Percentiles rank a stretch among this genome's conserved stretches.
Conservation (phyloP, 2,888 invertebrate species). For the Melipona beecheii region DNA sequence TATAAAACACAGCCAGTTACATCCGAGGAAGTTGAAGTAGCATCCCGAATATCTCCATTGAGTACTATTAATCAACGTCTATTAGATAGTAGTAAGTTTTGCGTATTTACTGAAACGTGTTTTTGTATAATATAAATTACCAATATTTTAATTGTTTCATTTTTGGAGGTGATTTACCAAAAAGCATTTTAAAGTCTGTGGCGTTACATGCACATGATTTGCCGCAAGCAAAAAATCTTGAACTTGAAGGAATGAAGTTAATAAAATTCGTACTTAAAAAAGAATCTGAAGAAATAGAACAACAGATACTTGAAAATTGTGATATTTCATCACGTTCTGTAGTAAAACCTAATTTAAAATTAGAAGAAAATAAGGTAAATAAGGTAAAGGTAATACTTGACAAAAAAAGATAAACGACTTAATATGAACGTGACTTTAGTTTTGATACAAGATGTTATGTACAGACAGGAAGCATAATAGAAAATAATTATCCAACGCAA, state of each 20-base stretch:
- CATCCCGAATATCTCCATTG: conserved; percentile 83
- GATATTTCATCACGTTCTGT: conserved; percentile 60
- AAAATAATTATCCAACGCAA: conserved; percentile 29
- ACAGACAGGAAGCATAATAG: conserved; percentile 26
- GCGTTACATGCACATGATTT: conserved; percentile 34
- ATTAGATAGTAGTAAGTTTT: conserved; percentile 43
- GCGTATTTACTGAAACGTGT: background rate
- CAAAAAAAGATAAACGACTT: conserved; percentile 7
- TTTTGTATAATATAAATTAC: conserved; percentile 1
- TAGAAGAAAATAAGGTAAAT: conserved; percentile 49
- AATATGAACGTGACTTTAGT: conserved; percentile 18
- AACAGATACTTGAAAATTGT: conserved; percentile 48
- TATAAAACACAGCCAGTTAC: conserved; percentile 91
- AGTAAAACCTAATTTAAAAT: conserved; percentile 59
- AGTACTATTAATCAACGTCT: conserved; percentile 34
- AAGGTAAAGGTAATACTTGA: background rate
- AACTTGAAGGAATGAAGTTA: conserved; percentile 64
- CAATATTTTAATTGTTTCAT: conserved; percentile 22
- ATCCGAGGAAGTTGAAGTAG: conserved; percentile 89
- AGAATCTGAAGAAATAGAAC: conserved; percentile 67
- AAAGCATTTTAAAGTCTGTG: conserved; percentile 71
- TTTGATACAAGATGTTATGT: conserved; percentile 16
- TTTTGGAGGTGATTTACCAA: conserved; percentile 59
- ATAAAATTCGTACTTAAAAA: conserved; percentile 73
- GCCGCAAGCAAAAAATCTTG: conserved; percentile 57